These are phyloP conservation scores for Clostera curtula DNA, from an alignment of 2,888 invertebrate species.

Conservation along the genomic window DNA sequence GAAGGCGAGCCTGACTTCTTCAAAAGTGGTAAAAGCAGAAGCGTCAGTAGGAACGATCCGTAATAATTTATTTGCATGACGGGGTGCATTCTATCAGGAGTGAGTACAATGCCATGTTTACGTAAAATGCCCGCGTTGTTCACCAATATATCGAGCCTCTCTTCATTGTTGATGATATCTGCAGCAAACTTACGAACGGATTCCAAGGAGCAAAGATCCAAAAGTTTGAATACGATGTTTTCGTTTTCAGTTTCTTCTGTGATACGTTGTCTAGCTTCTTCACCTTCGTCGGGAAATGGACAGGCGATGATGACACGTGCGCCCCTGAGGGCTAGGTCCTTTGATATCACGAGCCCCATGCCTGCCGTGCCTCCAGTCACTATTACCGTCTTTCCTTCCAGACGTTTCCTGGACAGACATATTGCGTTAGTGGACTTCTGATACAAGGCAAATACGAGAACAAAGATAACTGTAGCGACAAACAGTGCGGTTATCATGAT, in stretches of 20 bases:
- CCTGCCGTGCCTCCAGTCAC: constrained; percentile 47
- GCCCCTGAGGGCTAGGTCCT: constrained; percentile 36
- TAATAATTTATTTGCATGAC: constrained; percentile 94
- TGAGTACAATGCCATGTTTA: constrained; percentile 45
- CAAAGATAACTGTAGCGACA: no score
- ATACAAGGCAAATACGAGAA: constrained; percentile 6
- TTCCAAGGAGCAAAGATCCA: constrained; percentile 81
- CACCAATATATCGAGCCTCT: constrained; percentile 83
- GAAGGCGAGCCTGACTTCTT: constrained; percentile 67
- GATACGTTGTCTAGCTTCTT: constrained; percentile 68
- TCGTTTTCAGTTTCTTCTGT: constrained; percentile 74
- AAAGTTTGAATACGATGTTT: constrained; percentile 77
- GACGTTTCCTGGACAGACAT: constrained; percentile 10
- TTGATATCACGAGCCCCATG: constrained; percentile 39
- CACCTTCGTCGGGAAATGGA: constrained; percentile 37
- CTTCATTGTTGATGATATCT: constrained; percentile 79
- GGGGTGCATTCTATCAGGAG: constrained; percentile 85
- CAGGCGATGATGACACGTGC: constrained; percentile 45
- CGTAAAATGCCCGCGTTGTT: constrained; percentile 88
- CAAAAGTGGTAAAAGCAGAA: constrained; percentile 82
- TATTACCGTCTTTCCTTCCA: constrained; percentile 13
- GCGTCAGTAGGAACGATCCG: constrained; percentile 91
- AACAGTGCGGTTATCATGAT: no score
- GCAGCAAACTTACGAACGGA: constrained; percentile 85
- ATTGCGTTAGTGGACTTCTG: constrained; percentile 19